Evolutionary conservation across 2,113 vertebrate genomes (phyloP).

Genomic region (Phaethon lepturus): DNA sequence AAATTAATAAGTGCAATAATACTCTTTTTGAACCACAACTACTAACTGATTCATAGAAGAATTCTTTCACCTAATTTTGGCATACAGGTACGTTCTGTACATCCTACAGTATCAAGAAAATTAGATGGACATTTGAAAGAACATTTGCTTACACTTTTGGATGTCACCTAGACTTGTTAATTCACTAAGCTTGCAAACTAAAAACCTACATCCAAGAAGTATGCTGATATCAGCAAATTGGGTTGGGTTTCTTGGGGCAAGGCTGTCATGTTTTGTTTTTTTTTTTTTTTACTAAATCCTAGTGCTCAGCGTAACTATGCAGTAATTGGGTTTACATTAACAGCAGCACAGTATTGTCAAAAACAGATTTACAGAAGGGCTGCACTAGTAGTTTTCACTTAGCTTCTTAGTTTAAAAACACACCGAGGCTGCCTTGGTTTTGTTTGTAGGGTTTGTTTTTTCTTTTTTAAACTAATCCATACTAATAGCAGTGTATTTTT

Average conservation of each 20-base stretch:
- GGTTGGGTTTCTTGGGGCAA: neutral
- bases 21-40: neutral
- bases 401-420: neutral
- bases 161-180: neutral
- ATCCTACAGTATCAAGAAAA: neutral
- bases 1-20: neutral
- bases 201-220: neutral
- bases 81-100: neutral
- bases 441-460: neutral
- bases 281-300: neutral
- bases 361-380: neutral
- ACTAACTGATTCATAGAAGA: neutral
- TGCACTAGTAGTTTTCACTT: neutral
- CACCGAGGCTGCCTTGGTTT: neutral
- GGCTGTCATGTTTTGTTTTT: no score
- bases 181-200: neutral
- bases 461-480: neutral
- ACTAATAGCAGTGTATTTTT: neutral
- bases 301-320: neutral
- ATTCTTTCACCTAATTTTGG: neutral
- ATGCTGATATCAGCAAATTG: neutral
- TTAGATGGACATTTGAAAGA: neutral
- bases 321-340: neutral
- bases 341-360: neutral
- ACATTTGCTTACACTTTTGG: neutral